These are phyloP conservation scores for Cloeon dipterum DNA, from an alignment of 2,888 invertebrate species.

Conservation along the genomic window DNA sequence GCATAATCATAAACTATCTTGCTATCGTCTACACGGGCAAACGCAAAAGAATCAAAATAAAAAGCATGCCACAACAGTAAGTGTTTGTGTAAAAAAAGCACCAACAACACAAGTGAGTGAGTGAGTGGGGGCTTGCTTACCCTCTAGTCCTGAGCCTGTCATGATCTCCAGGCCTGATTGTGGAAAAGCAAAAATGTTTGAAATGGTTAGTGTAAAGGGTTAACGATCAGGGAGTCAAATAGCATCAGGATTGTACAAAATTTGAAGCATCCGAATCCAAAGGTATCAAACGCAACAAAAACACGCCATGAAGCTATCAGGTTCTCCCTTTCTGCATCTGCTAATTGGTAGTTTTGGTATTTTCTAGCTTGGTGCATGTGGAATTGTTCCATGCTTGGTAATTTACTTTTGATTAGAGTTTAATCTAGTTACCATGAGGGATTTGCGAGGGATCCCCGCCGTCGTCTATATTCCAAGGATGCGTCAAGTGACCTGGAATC, in stretches of 20 bases:
- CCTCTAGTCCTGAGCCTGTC: conserved; percentile 1
- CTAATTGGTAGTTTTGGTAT: too few relatives aligned
- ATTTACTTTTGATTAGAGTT: too few relatives aligned
- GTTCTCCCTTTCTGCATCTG: too few relatives aligned
- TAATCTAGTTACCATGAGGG: conserved; percentile 18
- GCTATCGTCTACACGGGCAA: conserved; percentile 18
- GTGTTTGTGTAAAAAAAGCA: conserved; percentile 2
- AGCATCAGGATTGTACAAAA: too few relatives aligned
- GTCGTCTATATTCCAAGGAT: conserved; percentile 21
- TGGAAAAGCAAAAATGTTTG: not conserved
- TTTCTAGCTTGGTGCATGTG: too few relatives aligned
- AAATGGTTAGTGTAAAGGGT: too few relatives aligned
- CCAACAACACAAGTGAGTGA: conserved; percentile 4
- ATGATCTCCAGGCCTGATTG: not conserved
- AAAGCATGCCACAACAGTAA: conserved; percentile 5
- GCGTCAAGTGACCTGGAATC: conserved; percentile 19
- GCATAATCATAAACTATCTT: conserved; percentile 39
- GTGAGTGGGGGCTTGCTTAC: conserved; percentile 4
- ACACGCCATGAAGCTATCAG: too few relatives aligned
- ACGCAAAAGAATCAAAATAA: conserved; percentile 6
- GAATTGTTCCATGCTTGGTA: not conserved
- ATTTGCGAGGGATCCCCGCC: conserved; percentile 19
- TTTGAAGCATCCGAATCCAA: too few relatives aligned
- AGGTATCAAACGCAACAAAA: not conserved
- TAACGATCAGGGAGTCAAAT: too few relatives aligned